Evolutionary conservation across 2,888 invertebrate species (phyloP).

Genomic region (Ptilodon capucinus): DNA sequence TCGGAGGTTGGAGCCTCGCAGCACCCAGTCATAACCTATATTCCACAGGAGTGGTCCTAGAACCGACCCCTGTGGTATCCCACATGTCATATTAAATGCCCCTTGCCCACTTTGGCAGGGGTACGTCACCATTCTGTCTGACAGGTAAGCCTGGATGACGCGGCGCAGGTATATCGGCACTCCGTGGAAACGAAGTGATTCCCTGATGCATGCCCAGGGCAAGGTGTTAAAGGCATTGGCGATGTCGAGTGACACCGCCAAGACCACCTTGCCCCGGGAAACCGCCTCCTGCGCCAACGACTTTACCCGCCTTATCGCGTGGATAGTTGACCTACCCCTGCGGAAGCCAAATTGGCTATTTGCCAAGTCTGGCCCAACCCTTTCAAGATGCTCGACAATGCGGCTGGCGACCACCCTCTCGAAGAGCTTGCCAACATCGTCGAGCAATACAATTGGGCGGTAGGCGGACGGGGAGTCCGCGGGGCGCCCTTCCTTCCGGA

Average conservation of each 20-base stretch:
- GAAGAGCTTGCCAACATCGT: conserved; percentile 8
- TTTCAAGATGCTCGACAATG: not conserved
- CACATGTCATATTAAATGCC: not conserved
- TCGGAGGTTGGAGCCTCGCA: no score
- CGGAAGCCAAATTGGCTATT: conserved; percentile 7
- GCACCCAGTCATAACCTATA: not conserved
- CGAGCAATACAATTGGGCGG: conserved; percentile 8
- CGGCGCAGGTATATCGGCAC: not conserved
- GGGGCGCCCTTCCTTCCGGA: no score
- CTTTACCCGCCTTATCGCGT: no score
- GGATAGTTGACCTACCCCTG: conserved; percentile 4
- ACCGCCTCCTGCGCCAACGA: no score
- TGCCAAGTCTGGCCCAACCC: not conserved
- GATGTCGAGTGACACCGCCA: no score
- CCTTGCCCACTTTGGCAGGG: not conserved
- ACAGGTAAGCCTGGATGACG: not conserved
- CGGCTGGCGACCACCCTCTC: conserved; percentile 7
- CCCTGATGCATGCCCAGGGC: not conserved
- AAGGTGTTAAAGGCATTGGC: no score
- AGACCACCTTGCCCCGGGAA: no score
- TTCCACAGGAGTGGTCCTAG: not conserved
- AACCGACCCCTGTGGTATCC: not conserved
- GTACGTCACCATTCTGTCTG: no score
- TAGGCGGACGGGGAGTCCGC: no score
- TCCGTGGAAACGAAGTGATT: not conserved